A percentile compares a stretch with the other conserved stretches of the same genome.
These are phyloP conservation scores for Melanerpes formicivorus DNA, from an alignment of 2,113 vertebrate genomes.

Conservation along the genomic window DNA sequence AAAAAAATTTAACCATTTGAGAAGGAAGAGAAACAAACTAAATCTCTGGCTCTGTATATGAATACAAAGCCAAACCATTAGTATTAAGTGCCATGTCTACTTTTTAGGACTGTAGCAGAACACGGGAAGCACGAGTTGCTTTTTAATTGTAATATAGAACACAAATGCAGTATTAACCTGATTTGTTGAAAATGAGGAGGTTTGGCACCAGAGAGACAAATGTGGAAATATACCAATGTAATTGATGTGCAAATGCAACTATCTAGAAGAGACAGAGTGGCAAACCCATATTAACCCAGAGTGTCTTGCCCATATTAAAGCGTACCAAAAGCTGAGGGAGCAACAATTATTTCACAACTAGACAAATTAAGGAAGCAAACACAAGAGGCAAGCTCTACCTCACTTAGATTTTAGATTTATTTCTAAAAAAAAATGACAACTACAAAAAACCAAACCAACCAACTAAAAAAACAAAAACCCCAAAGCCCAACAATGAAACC, in stretches of 20 bases:
- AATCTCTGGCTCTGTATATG: neutral
- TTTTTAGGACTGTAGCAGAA: neutral
- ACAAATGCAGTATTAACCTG: neutral
- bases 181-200: neutral
- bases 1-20: neutral
- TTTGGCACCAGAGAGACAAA: neutral
- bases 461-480: too few species aligned
- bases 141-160: neutral
- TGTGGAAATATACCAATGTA: neutral
- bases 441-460: too few species aligned
- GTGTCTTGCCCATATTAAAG: neutral
- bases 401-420: neutral
- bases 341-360: neutral
- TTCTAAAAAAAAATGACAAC: accelerated
- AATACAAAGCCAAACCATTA: neutral
- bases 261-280: neutral
- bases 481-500: neutral
- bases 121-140: neutral
- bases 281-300: neutral
- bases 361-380: neutral
- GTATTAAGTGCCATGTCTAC: neutral
- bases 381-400: neutral
- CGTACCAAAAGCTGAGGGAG: neutral
- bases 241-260: neutral
- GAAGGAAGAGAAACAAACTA: neutral